Evolutionary conservation across 2,888 invertebrate genomes (phyloP), one percentile per base, ranked within the genome.

Genomic region (Plagiodera versicolora): DNA sequence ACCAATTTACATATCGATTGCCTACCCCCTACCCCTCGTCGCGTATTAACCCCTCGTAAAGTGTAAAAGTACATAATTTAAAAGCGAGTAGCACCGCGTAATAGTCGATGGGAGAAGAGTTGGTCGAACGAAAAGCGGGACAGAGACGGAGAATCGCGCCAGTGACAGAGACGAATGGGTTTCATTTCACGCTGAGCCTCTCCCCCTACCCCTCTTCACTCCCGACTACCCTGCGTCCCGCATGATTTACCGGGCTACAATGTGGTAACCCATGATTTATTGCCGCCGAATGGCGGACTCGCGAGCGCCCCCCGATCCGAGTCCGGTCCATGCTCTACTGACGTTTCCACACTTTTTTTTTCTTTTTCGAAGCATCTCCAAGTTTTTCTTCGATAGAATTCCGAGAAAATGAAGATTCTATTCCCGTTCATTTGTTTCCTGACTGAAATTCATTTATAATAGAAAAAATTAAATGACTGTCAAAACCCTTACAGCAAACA

Each of bases 231-330:
- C 79, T 77, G 76, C 76, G 77, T 79, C 77, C 79, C 77, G 76
- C 83, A 86, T 86, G 85, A 85, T 86, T 85, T 85, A 85, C 84
- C 82, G 84, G 83, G 84, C 83, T 85, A 85, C 85, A 85, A 84
- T 85, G 85, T 85, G 86, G 86, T 85, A 85, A 85, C 84, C 85
- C 85, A 85, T 85, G 85, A 86, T 86, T 85, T 86, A 86, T 84
- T 75, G 81, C 80, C 79, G 83, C 83, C 83, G 83, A 83, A 83
- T 83, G 83, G 83, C 82, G 82, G 82, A 81, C 81, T 81, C 81
- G 80, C 80, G 81, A 80, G 74, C 66, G 68, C 65, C 67, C 68
- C 72, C 74, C 73, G 72, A 70, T 71, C 73, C 72, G 69, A 72
- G 70, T 71, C 75, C 74, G 73, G 72, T 67, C 70, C 70, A 45